phyloP scores from a whole-genome alignment of 1,140 invertebrate species.

The Callitettix versicolor region DNA sequence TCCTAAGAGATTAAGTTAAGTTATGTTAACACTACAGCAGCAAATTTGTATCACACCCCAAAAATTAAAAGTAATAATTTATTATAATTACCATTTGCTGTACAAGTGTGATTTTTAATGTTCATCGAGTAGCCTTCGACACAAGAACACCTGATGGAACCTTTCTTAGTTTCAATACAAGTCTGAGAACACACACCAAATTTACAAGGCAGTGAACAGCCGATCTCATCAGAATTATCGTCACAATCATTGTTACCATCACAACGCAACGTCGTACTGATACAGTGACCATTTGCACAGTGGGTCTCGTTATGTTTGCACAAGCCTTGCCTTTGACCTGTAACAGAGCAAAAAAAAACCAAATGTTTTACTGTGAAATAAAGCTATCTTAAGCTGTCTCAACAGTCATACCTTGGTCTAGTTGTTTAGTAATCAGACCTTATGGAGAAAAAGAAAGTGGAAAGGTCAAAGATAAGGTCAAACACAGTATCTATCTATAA shows the following conservation, averaged over 20 bases:
- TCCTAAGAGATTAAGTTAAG: constrained; percentile 24
- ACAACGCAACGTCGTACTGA: constrained; percentile 50
- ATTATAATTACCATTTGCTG: constrained; percentile 37
- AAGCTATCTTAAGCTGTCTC: neutral
- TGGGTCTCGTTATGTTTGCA: constrained; percentile 39
- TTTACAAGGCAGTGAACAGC: constrained; percentile 41
- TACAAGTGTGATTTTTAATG: constrained; percentile 31
- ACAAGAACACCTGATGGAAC: constrained; percentile 50
- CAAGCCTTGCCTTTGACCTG: constrained; percentile 6
- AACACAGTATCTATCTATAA: too few species aligned
- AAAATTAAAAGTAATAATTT: neutral
- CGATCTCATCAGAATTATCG: constrained; percentile 52
- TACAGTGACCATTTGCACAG: constrained; percentile 59
- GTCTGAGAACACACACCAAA: constrained; percentile 65
- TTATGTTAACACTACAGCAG: neutral
- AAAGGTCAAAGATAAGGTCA: too few species aligned
- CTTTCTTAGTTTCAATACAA: constrained; percentile 53
- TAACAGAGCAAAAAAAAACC: neutral
- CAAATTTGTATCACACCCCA: neutral
- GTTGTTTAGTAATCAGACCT: too few species aligned
- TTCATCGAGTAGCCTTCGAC: constrained; percentile 43
- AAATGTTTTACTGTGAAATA: neutral
- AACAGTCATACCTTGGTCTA: too few species aligned
- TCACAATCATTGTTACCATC: constrained; percentile 59
- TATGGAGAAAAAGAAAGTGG: too few species aligned